Conservation (phyloP, 2,888 invertebrate species). For the Sepiola atlantica region DNA sequence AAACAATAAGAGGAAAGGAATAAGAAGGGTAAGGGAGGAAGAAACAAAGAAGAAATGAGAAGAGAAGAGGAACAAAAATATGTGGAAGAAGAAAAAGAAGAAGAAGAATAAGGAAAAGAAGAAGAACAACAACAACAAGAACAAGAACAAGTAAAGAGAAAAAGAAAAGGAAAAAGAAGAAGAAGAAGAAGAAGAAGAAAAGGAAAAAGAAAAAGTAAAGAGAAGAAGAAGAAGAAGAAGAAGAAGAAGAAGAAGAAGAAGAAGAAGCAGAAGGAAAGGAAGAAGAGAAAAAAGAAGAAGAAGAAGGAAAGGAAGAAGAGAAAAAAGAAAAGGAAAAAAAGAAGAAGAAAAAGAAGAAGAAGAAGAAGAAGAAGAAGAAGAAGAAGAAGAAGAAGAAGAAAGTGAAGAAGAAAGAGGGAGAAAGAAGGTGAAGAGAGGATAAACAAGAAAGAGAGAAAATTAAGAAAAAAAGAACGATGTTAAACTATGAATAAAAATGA, state of each 20-base stretch:
- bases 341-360: background rate
- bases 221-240: background rate
- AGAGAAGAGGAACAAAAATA: too few species aligned
- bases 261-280: background rate
- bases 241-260: background rate
- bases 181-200: background rate
- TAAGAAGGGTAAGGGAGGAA: too few species aligned
- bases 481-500: too few species aligned
- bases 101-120: background rate
- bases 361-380: background rate
- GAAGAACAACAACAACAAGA: background rate
- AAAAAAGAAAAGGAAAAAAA: background rate
- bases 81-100: background rate
- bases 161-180: background rate
- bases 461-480: too few species aligned
- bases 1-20: too few species aligned
- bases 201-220: background rate
- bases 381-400: too few species aligned
- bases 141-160: too few species aligned
- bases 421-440: too few species aligned
- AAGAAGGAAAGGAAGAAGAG: background rate
- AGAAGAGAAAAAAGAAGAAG: background rate
- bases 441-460: too few species aligned
- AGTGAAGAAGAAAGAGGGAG: background rate
- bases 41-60: too few species aligned